Conservation (phyloP, 2,113 vertebrate species). For the Bettongia penicillata region DNA sequence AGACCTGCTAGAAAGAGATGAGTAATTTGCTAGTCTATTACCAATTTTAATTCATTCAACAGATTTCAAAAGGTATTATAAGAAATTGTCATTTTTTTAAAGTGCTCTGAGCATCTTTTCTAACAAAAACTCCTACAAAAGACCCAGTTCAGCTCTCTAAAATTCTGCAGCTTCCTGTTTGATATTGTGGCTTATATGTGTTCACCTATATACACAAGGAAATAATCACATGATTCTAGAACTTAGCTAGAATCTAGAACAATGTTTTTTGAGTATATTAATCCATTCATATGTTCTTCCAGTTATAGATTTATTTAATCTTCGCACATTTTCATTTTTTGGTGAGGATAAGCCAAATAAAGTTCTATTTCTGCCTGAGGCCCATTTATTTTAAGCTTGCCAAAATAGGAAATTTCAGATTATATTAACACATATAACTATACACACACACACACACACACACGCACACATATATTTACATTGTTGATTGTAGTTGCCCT, state of each 20-base stretch:
- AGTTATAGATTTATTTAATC: background rate
- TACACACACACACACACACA: no score
- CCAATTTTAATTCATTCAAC: conserved; percentile 9
- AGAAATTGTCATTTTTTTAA: conserved; percentile 3
- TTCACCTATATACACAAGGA: background rate
- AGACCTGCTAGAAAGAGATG: background rate
- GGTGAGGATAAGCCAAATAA: background rate
- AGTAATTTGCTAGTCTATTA: conserved; percentile 27
- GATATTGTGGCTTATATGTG: background rate
- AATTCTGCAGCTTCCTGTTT: background rate
- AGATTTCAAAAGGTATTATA: background rate
- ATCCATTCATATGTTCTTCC: background rate
- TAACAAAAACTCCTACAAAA: conserved; percentile 27
- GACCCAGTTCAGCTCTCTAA: background rate
- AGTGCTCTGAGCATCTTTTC: background rate
- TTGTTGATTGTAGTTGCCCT: background rate
- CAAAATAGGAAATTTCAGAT: background rate
- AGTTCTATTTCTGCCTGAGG: background rate
- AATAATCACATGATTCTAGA: conserved; percentile 38
- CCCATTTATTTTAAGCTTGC: background rate
- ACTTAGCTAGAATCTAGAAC: conserved; percentile 30
- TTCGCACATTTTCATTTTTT: background rate
- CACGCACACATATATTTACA: background rate
- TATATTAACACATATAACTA: background rate
- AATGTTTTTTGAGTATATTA: background rate